Conservation (phyloP, 2,888 invertebrate species). For the Lacanobia wlatinum region DNA sequence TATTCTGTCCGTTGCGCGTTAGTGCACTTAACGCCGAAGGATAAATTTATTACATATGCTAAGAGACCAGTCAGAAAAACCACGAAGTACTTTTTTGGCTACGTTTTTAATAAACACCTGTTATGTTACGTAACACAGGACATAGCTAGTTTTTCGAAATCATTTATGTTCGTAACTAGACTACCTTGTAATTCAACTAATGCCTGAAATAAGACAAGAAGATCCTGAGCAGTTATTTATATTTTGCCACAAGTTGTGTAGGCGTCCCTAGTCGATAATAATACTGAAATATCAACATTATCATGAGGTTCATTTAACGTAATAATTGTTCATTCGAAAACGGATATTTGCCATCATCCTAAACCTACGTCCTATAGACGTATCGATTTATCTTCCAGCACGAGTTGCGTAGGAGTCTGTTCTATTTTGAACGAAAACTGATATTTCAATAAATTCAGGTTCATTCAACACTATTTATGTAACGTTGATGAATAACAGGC, state of each 20-base stretch:
- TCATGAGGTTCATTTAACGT: too few relatives aligned
- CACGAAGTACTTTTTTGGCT: background rate
- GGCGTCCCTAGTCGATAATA: background rate
- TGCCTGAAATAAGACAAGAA: too few relatives aligned
- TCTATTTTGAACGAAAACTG: conserved; percentile 1
- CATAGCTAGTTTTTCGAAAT: background rate
- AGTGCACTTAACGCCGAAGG: background rate
- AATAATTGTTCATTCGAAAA: background rate
- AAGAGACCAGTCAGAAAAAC: background rate
- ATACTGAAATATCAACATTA: too few relatives aligned
- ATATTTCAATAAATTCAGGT: background rate
- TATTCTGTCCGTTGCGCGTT: background rate
- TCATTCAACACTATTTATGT: background rate
- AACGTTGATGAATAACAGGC: background rate
- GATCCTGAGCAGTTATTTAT: background rate
- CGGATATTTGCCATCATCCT: too few relatives aligned
- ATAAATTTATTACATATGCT: background rate
- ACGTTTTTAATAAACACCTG: background rate
- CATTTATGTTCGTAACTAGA: background rate
- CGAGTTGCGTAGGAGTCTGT: conserved; percentile 1
- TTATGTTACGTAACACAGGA: background rate
- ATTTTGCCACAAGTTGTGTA: background rate
- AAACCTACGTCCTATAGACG: too few relatives aligned
- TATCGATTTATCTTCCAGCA: background rate
- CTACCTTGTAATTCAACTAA: too few relatives aligned